Percentiles rank a stretch among this genome's conserved stretches.
Evolutionary conservation across 2,797 vertebrate genomes (phyloP).

Genomic region (Gastrophryne carolinensis): DNA sequence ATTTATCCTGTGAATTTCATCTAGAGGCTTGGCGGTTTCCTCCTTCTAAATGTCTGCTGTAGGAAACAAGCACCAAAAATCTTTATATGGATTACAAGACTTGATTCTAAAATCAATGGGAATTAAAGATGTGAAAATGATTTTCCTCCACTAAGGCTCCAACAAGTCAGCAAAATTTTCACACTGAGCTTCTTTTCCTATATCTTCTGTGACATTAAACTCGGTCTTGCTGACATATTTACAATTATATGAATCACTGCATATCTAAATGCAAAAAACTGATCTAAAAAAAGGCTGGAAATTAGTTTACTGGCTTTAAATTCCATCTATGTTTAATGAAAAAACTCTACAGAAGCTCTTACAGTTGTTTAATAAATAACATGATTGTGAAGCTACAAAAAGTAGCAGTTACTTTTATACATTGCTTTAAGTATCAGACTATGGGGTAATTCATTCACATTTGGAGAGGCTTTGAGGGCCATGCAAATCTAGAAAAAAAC

Average conservation of each 20-base stretch:
- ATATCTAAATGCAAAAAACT: background rate
- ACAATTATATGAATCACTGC: background rate
- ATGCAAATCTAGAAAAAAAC: too few relatives aligned
- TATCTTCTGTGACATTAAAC: background rate
- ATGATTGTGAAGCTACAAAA: too few relatives aligned
- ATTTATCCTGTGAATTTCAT: background rate
- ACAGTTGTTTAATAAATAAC: too few relatives aligned
- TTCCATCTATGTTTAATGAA: too few relatives aligned
- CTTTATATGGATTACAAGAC: slow-evolving; percentile 20
- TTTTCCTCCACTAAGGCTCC: background rate
- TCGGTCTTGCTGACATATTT: background rate
- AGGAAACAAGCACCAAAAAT: background rate
- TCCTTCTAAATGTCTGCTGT: background rate
- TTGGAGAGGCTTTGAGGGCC: too few relatives aligned
- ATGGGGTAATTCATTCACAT: too few relatives aligned
- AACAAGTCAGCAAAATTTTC: background rate
- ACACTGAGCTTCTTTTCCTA: background rate
- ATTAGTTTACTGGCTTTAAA: background rate
- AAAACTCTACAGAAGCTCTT: too few relatives aligned
- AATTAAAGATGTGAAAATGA: slow-evolving; percentile 18
- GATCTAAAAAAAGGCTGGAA: background rate
- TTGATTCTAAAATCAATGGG: slow-evolving; percentile 31
- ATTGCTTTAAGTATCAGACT: too few relatives aligned
- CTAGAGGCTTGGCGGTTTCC: background rate
- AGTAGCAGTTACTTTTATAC: too few relatives aligned